Evolutionary conservation across 1,140 invertebrate species (phyloP).

Genomic region (Neoseiulus cucumeris): DNA sequence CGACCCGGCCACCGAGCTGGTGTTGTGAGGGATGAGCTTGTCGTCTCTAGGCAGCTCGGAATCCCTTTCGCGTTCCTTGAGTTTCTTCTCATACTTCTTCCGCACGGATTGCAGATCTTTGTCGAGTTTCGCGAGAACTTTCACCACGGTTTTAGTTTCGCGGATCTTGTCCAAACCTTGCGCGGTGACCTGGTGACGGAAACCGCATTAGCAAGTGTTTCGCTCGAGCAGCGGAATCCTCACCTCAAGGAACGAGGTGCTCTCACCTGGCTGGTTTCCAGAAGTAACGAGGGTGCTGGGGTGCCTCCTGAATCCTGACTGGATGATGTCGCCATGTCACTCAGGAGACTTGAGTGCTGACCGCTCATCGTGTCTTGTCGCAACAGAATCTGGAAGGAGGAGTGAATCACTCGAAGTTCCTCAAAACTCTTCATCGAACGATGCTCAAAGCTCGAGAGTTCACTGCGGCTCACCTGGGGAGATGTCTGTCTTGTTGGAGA

Average conservation of each 20-base stretch:
- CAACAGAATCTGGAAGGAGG: not conserved
- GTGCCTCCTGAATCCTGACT: not conserved
- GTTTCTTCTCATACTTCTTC: conserved; percentile 74
- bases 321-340: not conserved
- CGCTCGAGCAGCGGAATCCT: too few relatives aligned
- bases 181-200: conserved; percentile 25
- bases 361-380: conserved; percentile 10
- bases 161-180: conserved; percentile 58
- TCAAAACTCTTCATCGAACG: too few relatives aligned
- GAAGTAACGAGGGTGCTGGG: not conserved
- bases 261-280: conserved; percentile 2
- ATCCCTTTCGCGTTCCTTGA: conserved; percentile 22
- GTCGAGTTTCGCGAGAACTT: conserved; percentile 58
- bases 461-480: not conserved
- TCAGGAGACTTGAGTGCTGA: not conserved
- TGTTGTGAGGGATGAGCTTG: conserved; percentile 18
- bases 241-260: too few relatives aligned
- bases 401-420: too few relatives aligned
- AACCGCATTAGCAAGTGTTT: too few relatives aligned
- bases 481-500: not conserved
- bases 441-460: too few relatives aligned
- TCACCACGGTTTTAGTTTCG: conserved; percentile 54
- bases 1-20: not conserved
- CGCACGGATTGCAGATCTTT: conserved; percentile 61
- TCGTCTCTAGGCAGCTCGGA: conserved; percentile 24